Base-by-base conservation (phyloP, 1,140 invertebrate species). In the Brachionus sp. region DNA sequence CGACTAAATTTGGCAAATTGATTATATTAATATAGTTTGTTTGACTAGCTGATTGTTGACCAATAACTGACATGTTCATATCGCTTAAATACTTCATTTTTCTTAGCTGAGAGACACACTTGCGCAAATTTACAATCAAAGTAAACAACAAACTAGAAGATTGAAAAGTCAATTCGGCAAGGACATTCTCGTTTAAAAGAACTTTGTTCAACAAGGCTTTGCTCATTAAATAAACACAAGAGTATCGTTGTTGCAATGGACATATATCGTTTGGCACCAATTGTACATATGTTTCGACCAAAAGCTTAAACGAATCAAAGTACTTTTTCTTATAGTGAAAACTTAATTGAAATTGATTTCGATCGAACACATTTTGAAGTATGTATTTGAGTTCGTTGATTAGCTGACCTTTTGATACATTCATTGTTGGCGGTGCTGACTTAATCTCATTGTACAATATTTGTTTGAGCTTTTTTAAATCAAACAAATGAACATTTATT, bases 361-460 rank as follows among this genome's bases (percentile, higher is more conserved):
- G 46, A 12, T 62, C 53, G 16, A 12, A 57, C 16, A 80, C 77
- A 66, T 80, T 80, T 29, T 44, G 50, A 12, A 80, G n/a, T 13
- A 80, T 80, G 33, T 57, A 57, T 4, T 80, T 80, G 10, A 80
- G 37, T 35, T 80, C 77, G 33, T 66, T 66, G 6, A 80, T 33
- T 12, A 80, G 42, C 13, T 80, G 46, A 29, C 25, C 5, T 7
- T 35, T 80, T 9, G 50, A 39, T 2, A 80, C 53, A 37, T 5
- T 62, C 6, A 80, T 57, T 13, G 35, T 23, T 10, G 66, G 66
- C 37, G 66, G 66, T 33, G 50, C 50, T 7, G 53, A 50, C 12
- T 62, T 80, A 10, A 80, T 80, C 39, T 80, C 77, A 29, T 62
- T 39, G 35, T 13, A 62, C 25, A 80, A 66, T 42, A 80, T 80